Evolutionary conservation across 2,797 vertebrate species (phyloP), one percentile per base, ranked within the genome.

Genomic region (Rhinophrynus dorsalis): DNA sequence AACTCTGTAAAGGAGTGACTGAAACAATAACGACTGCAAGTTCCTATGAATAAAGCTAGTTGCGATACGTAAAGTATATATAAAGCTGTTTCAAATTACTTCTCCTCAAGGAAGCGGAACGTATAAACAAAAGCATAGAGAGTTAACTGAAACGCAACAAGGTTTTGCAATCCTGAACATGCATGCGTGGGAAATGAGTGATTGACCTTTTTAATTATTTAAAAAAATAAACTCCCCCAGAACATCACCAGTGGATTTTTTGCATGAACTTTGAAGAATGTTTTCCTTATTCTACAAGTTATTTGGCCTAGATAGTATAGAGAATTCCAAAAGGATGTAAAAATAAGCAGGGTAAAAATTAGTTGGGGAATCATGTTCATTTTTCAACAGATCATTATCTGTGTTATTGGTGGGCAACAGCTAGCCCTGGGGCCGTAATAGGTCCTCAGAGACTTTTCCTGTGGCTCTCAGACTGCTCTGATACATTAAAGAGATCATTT

Each of bases 1-100:
- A 84, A 76, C 60, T 70, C 45, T 74, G 12, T 44, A 2, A 71
- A 76, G 81, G 85, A 83, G 75, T 69, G 68, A 71, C 75, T 74
- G 76, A 74, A 77, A 76, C 77, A 77, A 72, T 67, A 64, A 76
- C 71, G 68, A n/a, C 29, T 60, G 11, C 74, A 69, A 69, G 17
- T 76, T 80, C 54, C 80, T 35, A 40, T 71, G 76, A 75, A 42
- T 56, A 57, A 23, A 35, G 38, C n/a, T n/a, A 77, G 74, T 56
- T 57, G 21, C 73, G 18, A 26, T 70, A 9, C 5, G 47, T 47
- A 40, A 76, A 47, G 64, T 64, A 57, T 66, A 1, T 2, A 55
- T 76, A 65, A 75, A 45, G 59, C 45, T 67, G 38, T 44, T 70
- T 67, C 64, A 51, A 68, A 63, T 72, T 74, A 17, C 13, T 37